Evolutionary conservation across 2,888 invertebrate genomes (phyloP).

Genomic region (Dascillus cervinus): DNA sequence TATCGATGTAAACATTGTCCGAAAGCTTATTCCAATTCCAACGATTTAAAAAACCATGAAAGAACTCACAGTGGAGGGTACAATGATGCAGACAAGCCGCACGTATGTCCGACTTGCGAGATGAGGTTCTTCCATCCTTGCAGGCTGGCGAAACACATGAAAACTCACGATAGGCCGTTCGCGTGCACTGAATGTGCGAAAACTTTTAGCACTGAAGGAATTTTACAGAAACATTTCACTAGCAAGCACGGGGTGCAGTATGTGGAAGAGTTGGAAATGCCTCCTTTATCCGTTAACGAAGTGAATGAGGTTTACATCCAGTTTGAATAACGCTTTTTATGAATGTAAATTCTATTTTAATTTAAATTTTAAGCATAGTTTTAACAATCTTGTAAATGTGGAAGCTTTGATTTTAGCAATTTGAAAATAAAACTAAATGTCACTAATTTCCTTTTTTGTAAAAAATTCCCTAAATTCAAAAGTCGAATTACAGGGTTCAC

Average conservation of each 20-base stretch:
- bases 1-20: conserved; percentile 31
- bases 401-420: too few species aligned
- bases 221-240: conserved; percentile 27
- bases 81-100: conserved; percentile 28
- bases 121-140: conserved; percentile 37
- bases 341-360: too few species aligned
- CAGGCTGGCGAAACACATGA: conserved; percentile 44
- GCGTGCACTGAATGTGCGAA: conserved; percentile 29
- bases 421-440: too few species aligned
- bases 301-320: conserved; percentile 12
- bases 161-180: conserved; percentile 36
- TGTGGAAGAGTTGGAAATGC: conserved; percentile 9
- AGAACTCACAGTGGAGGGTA: conserved; percentile 23
- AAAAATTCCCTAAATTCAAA: too few species aligned
- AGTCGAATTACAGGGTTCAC: too few species aligned
- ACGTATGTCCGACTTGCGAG: conserved; percentile 30
- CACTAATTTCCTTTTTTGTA: too few species aligned
- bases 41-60: conserved; percentile 35
- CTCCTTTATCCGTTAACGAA: conserved; percentile 12
- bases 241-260: conserved; percentile 23
- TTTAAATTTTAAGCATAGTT: too few species aligned
- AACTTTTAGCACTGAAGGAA: conserved; percentile 24
- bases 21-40: conserved; percentile 33
- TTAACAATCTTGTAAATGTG: too few species aligned
- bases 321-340: too few species aligned